phyloP scores from a whole-genome alignment of 2,113 vertebrate species.

The Apteryx mantelli region DNA sequence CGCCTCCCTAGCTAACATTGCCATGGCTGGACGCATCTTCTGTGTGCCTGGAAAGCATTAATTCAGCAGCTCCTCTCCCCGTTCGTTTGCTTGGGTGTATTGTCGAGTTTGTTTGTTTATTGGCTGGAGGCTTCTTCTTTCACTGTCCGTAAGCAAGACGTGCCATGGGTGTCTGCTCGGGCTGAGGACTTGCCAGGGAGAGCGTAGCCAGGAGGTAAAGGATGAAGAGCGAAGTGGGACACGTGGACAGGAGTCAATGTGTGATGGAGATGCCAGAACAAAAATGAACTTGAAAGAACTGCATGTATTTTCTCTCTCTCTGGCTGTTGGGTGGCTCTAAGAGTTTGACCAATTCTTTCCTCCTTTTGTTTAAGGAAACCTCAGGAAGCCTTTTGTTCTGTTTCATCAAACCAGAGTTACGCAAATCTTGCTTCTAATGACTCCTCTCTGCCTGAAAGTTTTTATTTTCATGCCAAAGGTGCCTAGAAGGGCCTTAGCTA shows the following conservation, averaged over 20 bases:
- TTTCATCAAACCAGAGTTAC: neutral
- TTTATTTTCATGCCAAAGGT: neutral
- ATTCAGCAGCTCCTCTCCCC: neutral
- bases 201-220: neutral
- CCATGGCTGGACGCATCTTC: neutral
- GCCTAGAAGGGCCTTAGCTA: neutral
- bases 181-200: neutral
- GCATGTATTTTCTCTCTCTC: neutral
- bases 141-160: neutral
- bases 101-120: neutral
- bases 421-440: neutral
- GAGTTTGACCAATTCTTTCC: neutral
- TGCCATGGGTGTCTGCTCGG: neutral
- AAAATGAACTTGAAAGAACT: neutral
- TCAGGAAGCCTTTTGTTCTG: neutral
- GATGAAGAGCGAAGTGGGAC: neutral
- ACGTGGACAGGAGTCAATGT: fast-evolving
- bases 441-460: neutral
- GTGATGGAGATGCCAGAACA: neutral
- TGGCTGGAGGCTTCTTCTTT: neutral
- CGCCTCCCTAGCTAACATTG: neutral
- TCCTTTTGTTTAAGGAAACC: neutral
- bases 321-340: neutral
- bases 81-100: neutral
- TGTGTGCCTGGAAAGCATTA: neutral